Percentiles rank a stretch among this genome's conserved stretches.
These are phyloP conservation scores for Grapholita molesta DNA, from an alignment of 1,140 invertebrate species.

Conservation along the genomic window DNA sequence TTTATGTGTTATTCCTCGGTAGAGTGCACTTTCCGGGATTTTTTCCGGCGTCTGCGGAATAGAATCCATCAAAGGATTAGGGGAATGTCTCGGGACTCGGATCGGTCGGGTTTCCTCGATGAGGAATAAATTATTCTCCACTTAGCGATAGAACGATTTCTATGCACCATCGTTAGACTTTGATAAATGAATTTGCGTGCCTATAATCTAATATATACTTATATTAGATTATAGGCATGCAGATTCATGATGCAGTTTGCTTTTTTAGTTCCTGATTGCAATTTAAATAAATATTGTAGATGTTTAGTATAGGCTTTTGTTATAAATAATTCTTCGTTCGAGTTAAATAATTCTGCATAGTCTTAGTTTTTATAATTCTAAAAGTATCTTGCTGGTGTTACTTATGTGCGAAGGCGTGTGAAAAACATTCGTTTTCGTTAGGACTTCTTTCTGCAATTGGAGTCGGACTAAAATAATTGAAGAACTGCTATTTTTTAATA, in stretches of 20 bases:
- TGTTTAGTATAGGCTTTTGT: not conserved
- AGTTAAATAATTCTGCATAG: no score
- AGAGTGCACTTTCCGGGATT: constrained; percentile 62
- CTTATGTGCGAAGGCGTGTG: no score
- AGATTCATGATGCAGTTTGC: constrained; percentile 17
- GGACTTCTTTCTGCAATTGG: no score
- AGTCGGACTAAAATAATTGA: no score
- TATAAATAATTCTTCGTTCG: no score
- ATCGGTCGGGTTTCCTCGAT: constrained; percentile 64
- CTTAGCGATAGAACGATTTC: constrained; percentile 53
- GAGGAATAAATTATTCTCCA: constrained; percentile 72
- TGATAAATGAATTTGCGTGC: constrained; percentile 17
- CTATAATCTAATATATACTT: constrained; percentile 19
- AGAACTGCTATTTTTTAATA: no score
- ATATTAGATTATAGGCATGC: constrained; percentile 14
- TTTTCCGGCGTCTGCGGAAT: constrained; percentile 48
- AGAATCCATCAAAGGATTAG: constrained; percentile 76
- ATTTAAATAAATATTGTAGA: not conserved
- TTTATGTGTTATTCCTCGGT: constrained; percentile 51
- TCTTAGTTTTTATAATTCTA: no score
- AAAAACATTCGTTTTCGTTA: no score
- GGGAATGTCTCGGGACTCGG: constrained; percentile 54
- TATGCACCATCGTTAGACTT: constrained; percentile 29
- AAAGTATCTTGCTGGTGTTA: no score
- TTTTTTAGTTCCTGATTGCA: not conserved